Evolutionary conservation across 2,888 invertebrate genomes (phyloP), one percentile per base, ranked within the genome.

Genomic region (Apamea anceps): DNA sequence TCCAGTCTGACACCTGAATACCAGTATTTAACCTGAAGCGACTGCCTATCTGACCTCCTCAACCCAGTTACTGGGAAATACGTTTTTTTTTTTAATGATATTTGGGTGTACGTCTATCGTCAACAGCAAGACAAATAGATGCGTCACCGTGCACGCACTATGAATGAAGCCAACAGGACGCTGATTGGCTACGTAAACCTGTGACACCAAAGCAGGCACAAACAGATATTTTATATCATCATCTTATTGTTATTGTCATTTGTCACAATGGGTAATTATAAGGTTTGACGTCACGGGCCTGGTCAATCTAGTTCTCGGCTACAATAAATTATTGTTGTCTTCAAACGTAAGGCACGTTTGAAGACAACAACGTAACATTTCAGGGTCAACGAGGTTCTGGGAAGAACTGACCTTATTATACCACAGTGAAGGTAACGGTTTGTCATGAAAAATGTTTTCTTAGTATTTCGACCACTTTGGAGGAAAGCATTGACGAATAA

Each of bases 231-330:
- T 60, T 73, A 54, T 54, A 48, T 45, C 37, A 68, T 51, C 51
- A n/a, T 42, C 21, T 57, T 81, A 75, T 78, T 81, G 72, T 88
- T 79, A 85, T 74, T 81, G 60, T 66, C 25, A 81, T 25, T 77
- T 79, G n/a, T 72, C n/a, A 94, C 93, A 94, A 94, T 93, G 86
- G 91, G 86, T 89, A 89, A 92, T 93, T 92, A 32, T 32, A 93
- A 86, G 74, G 51, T 28, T 72, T 92, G 91, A 91, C 93, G 92
- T 92, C 90, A 89, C 77, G 7, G n/a, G 51, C 42, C 48, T 63
- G 45, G 32, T 25, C 80, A 77, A 84, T 88, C 72, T 83, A 84
- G 62, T 70, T 71, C 68, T 63, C 7, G 25, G 18, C 42, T 75
- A 42, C 28, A 62, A 70, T 81, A 37, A 66, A 65, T n/a, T n/a